Percentiles rank a stretch among this genome's conserved stretches.
phyloP scores from a whole-genome alignment of 2,888 invertebrate species.

The Aleiodes alternator region DNA sequence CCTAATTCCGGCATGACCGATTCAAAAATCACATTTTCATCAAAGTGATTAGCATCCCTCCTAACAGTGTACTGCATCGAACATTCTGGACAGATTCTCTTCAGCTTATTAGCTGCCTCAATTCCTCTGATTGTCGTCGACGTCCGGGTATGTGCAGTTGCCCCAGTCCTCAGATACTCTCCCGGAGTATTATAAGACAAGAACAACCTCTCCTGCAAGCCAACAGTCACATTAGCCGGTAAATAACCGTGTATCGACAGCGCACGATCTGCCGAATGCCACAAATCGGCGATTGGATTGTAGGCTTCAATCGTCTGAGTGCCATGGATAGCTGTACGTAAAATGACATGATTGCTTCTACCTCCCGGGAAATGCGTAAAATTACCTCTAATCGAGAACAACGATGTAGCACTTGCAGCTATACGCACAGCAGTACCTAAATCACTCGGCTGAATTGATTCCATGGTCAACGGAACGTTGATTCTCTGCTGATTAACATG shows the following conservation, averaged over 20 bases:
- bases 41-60: slow-evolving; percentile 59
- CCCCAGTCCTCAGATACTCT: slow-evolving; percentile 67
- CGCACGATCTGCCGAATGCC: slow-evolving; percentile 82
- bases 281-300: slow-evolving; percentile 81
- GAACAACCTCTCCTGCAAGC: slow-evolving; percentile 66
- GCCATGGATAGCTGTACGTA: slow-evolving; percentile 79
- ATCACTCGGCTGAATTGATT: slow-evolving; percentile 78
- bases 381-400: slow-evolving; percentile 84
- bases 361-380: slow-evolving; percentile 79
- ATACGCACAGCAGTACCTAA: slow-evolving; percentile 80
- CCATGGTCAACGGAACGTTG: slow-evolving; percentile 78
- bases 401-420: slow-evolving; percentile 77
- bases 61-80: slow-evolving; percentile 62
- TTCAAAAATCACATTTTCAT: slow-evolving; percentile 58
- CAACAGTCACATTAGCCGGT: slow-evolving; percentile 77
- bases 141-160: slow-evolving; percentile 68
- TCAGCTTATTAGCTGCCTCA: slow-evolving; percentile 59
- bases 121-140: slow-evolving; percentile 66
- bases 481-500: slow-evolving; percentile 77
- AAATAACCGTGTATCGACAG: slow-evolving; percentile 82
- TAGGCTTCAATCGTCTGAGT: slow-evolving; percentile 76
- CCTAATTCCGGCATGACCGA: slow-evolving; percentile 67
- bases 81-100: slow-evolving; percentile 63
- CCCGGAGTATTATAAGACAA: slow-evolving; percentile 70
- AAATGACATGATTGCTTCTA: slow-evolving; percentile 78